Base-by-base conservation (phyloP, 2,888 invertebrate genomes). In the Brachypterus glaber region DNA sequence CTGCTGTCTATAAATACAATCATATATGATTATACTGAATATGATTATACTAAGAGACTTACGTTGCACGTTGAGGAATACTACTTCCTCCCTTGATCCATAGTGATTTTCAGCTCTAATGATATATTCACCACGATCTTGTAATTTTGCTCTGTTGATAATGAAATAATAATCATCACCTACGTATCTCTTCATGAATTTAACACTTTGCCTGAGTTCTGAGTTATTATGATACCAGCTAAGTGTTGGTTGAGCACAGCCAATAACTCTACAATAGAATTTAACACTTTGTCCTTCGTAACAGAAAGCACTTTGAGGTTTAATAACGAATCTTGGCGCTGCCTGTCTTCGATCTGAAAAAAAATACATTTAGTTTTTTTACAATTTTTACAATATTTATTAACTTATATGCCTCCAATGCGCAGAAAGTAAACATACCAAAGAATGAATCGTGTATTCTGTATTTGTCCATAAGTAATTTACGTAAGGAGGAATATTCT, bases 151-250 rank as follows among this genome's bases (percentile, higher is more conserved):
- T 52, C 98, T 82, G 70, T 96, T 97, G 53, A 99, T 95, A 47
- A 95, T 83, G 66, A 99, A 91, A 67, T 93, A 92, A 66, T 92
- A 98, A 60, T 97, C 93, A 54, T 96, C 92, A 37, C 88, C 91
- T 29, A 82, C 77, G 63, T 97, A 98, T 57, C 95, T 81, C 71
- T 97, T 97, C 97, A 98, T 98, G 68, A 89, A 95, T 69, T 99
- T 99, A 48, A 96, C 95, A 51, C 93, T 93, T 69, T 98, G 97
- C 37, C 90, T 74, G 37, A 98, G 70, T 62, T 96, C 96, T 58
- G 80, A 77, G 66, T 89, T 90, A 67, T 91, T 93, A 58, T 87
- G 84, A 49, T 82, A 86, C 98, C 98, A 99, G 14, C 92, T 87
- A 45, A 99, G 78, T 0, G 92, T 91, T 24, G 97, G 92, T 14